These are phyloP conservation scores for Palythoa heliodiscus DNA, from an alignment of 92 coral and sea anemone species.

Conservation along the genomic window DNA sequence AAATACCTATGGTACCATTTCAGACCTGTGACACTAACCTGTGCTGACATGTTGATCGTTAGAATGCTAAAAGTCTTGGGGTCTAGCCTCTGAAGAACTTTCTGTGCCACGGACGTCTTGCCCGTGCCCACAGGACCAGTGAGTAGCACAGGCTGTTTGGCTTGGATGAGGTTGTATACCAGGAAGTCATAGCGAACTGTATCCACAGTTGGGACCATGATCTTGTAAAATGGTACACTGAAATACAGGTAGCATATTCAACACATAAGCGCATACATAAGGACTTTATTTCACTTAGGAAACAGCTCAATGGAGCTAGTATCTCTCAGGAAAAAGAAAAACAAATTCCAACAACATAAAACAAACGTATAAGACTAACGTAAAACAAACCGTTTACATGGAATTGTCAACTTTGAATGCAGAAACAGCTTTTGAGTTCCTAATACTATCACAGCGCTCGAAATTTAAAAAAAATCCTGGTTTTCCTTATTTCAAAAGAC, in stretches of 20 bases:
- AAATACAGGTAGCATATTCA: neutral
- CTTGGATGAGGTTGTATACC: conserved; percentile 94
- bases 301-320: no score
- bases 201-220: conserved; percentile 99
- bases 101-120: conserved; percentile 97
- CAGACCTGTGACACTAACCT: conserved; percentile 46
- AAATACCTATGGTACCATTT: no score
- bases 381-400: no score
- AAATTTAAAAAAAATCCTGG: no score
- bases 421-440: no score
- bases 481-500: no score
- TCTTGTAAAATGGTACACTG: conserved; percentile 97
- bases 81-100: conserved; percentile 94
- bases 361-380: no score
- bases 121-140: conserved; percentile 99
- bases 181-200: conserved; percentile 99
- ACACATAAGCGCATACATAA: neutral
- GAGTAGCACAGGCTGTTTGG: conserved; percentile 94
- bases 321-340: no score
- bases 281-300: no score
- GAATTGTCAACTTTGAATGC: no score
- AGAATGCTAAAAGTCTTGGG: conserved; percentile 90
- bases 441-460: no score
- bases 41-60: conserved; percentile 96
- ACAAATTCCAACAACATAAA: no score